Evolutionary conservation across 2,113 vertebrate genomes (phyloP).

Genomic region (Dasyornis broadbenti): DNA sequence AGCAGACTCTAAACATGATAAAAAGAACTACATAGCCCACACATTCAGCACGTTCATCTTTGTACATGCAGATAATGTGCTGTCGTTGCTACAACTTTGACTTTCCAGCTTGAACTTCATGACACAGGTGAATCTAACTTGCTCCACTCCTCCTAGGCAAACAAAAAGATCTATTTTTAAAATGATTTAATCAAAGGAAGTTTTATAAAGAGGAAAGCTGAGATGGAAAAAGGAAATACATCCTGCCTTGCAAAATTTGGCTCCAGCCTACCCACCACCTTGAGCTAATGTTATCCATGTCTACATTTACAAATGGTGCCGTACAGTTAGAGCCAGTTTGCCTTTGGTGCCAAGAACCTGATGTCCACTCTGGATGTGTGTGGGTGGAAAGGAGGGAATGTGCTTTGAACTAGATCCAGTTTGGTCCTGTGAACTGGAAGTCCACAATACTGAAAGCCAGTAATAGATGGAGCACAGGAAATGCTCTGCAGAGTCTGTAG

Average conservation of each 20-base stretch:
- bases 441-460: too few species aligned
- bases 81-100: not conserved
- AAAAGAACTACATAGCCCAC: not conserved
- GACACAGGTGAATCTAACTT: not conserved
- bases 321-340: not conserved
- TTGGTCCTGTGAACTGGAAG: not conserved
- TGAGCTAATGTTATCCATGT: not conserved
- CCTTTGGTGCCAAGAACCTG: not conserved
- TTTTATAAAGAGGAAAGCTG: not conserved
- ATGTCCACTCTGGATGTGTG: not conserved
- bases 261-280: not conserved
- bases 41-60: not conserved
- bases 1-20: not conserved
- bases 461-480: not conserved
- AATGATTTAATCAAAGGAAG: not conserved
- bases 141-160: not conserved
- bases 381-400: not conserved
- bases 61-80: not conserved
- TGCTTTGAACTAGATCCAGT: not conserved
- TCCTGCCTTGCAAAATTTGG: not conserved
- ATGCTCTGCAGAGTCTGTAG: not conserved
- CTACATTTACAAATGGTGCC: not conserved
- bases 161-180: not conserved
- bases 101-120: not conserved
- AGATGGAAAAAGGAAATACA: not conserved